Conservation (phyloP, 2,113 vertebrate species). For the Megaleporinus macrocephalus region DNA sequence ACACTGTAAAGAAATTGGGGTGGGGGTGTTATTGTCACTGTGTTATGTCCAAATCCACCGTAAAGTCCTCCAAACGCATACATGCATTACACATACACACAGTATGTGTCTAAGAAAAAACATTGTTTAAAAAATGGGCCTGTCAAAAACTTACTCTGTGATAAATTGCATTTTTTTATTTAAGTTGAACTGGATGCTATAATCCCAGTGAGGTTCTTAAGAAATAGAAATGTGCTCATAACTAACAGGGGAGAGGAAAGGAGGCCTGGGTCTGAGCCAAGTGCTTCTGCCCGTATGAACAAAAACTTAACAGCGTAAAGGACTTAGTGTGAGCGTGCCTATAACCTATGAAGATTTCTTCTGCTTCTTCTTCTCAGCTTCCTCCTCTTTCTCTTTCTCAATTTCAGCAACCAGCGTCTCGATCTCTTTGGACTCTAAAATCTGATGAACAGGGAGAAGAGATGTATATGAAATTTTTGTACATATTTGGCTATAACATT, state of each 20-base stretch:
- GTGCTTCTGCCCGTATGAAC: conserved; percentile 49
- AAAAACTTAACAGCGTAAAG: conserved; percentile 26
- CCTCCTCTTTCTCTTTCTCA: conserved; percentile 64
- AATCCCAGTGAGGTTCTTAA: conserved; percentile 13
- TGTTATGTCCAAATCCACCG: background rate
- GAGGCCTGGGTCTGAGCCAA: conserved; percentile 23
- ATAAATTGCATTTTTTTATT: background rate
- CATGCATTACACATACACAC: background rate
- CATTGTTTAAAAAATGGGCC: background rate
- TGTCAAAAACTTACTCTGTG: background rate
- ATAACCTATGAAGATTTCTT: conserved; percentile 57
- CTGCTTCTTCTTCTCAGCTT: conserved; percentile 63
- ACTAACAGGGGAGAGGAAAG: background rate
- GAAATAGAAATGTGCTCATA: conserved; percentile 20
- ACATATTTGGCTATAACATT: background rate
- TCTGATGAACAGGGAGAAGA: conserved; percentile 30
- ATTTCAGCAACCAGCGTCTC: conserved; percentile 62
- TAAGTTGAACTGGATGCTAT: background rate
- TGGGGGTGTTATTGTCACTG: background rate
- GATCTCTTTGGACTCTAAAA: conserved; percentile 63
- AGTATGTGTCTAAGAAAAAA: background rate
- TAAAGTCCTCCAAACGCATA: background rate
- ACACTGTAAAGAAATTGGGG: background rate
- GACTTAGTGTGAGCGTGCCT: too few species aligned
- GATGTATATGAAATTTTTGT: background rate